Evolutionary conservation across 2,113 vertebrate genomes (phyloP), one percentile per base, ranked within the genome.

Genomic region (Puma concolor): DNA sequence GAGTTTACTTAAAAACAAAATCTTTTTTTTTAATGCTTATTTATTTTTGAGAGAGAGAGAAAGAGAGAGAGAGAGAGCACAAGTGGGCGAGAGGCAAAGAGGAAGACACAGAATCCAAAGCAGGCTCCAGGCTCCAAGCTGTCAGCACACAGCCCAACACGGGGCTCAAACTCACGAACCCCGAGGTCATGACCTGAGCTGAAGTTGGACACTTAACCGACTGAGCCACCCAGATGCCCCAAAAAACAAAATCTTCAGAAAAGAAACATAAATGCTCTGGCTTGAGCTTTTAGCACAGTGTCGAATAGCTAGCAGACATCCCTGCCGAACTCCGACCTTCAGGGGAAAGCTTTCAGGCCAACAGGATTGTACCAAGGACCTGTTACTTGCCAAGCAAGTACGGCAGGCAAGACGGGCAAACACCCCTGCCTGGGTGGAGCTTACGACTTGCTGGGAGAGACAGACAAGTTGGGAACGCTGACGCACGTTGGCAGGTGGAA

Each of bases 391-490:
- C 52, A 3, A 10, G 41, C 21, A 71, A 63, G 54, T 41, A 82
- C 8, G 44, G 14, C 52, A 33, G 3, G 25, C 14, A 21, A 52
- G 33, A 71, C 12, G 48, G 23, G 48, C 15, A 52, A 29, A 77
- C n/a, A 69, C 9, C 15, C 48, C 7, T 64, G 27, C 19, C n/a
- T 10, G 12, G 60, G 12, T 2, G 36, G n/a, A 79, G 48, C 50
- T 27, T 7, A 44, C 21, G 13, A 12, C 69, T n/a, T 48, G 6
- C 48, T 2, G 0, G 1, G 36, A 16, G 25, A 38, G 25, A 36
- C 36, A 33, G 48, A 57, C 4, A 44, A 19, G 36, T 19, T 27
- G n/a, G 12, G 31, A 36, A 41, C 1, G 15, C 25, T 17, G 33
- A 41, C 19, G 82, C 21, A 41, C 25, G 33, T 21, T 33, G 36